Conservation (phyloP, 1,140 invertebrate genomes). For the Acromyrmex heyeri region DNA sequence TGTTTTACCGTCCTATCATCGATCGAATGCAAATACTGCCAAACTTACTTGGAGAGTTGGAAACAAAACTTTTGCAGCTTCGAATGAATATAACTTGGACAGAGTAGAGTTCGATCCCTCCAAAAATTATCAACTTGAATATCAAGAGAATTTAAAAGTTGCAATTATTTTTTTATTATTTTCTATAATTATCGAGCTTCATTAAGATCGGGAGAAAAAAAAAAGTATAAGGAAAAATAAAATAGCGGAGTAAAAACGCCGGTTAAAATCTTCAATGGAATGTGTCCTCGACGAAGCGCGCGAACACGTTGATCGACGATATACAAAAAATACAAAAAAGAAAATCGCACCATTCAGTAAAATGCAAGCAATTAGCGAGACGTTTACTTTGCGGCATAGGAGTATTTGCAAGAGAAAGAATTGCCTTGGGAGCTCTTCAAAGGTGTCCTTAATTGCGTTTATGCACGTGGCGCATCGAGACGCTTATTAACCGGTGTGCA, state of each 20-base stretch:
- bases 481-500: slow-evolving; percentile 24
- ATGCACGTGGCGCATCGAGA: slow-evolving; percentile 32
- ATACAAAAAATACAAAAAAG: background rate
- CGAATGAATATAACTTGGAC: background rate
- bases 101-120: background rate
- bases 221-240: background rate
- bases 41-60: slow-evolving; percentile 22
- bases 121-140: slow-evolving; percentile 29
- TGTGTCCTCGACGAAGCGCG: slow-evolving; percentile 19
- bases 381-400: slow-evolving; percentile 43
- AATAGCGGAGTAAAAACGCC: background rate
- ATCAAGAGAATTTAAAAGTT: slow-evolving; percentile 6
- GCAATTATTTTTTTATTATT: slow-evolving; percentile 22
- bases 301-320: slow-evolving; percentile 36
- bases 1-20: slow-evolving; percentile 29
- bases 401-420: slow-evolving; percentile 58
- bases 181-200: background rate
- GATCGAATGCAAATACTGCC: slow-evolving; percentile 29
- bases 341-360: slow-evolving; percentile 50
- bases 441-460: slow-evolving; percentile 57
- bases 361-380: slow-evolving; percentile 57
- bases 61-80: slow-evolving; percentile 37
- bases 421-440: slow-evolving; percentile 48
- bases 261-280: slow-evolving; percentile 3
- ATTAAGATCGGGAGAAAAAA: background rate